These are phyloP conservation scores for Synanceia verrucosa DNA, from an alignment of 2,797 vertebrate species.

Conservation along the genomic window DNA sequence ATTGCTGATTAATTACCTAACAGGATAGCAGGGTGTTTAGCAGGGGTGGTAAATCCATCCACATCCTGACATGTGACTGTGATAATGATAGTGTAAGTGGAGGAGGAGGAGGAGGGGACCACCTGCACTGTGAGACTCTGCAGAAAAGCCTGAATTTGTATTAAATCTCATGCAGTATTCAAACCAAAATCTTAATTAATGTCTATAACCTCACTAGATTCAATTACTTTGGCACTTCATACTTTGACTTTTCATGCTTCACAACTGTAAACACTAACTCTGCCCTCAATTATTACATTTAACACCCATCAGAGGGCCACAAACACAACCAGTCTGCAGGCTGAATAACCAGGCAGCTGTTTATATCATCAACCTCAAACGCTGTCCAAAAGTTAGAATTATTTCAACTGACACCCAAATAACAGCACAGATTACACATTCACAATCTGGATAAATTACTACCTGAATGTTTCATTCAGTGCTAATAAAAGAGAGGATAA, in stretches of 20 bases:
- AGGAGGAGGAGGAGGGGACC: background rate
- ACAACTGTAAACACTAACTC: background rate
- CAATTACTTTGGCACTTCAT: no score
- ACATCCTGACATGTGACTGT: background rate
- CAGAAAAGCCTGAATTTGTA: background rate
- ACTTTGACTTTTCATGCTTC: no score
- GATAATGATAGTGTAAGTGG: background rate
- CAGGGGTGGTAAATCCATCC: background rate
- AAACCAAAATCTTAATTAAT: background rate
- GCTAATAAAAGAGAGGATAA: background rate
- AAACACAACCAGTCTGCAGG: background rate
- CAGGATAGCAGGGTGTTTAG: no score
- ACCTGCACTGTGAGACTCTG: background rate
- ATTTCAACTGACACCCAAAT: background rate
- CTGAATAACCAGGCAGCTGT: background rate
- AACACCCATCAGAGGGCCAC: background rate
- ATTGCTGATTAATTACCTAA: no score
- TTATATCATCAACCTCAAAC: background rate
- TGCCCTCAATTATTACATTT: background rate
- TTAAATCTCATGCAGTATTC: background rate
- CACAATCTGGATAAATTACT: background rate
- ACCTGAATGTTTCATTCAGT: background rate
- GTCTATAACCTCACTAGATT: no score
- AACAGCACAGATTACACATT: no score
- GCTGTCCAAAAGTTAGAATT: no score